Evolutionary conservation across 1,140 invertebrate genomes (phyloP).

Genomic region (Yoshiicerus persimilis): DNA sequence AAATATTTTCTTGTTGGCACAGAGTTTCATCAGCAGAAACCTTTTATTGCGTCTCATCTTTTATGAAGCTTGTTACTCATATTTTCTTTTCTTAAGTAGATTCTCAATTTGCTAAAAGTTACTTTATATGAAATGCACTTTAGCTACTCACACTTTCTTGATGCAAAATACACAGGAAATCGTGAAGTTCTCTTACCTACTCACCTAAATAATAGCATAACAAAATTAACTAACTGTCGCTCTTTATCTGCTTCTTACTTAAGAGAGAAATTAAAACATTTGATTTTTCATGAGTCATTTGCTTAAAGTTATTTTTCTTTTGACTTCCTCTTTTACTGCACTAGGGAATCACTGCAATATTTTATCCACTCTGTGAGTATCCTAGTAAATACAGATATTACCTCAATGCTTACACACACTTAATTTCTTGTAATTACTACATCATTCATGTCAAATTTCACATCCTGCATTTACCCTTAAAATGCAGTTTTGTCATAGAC

Average conservation of each 20-base stretch:
- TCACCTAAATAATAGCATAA: background rate
- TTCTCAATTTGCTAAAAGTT: background rate
- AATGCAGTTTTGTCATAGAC: background rate
- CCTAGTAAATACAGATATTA: background rate
- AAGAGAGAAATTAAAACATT: background rate
- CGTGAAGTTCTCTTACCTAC: background rate
- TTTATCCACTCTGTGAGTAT: background rate
- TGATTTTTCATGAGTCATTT: background rate
- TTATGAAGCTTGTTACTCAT: background rate
- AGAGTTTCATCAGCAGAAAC: background rate
- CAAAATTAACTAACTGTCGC: background rate
- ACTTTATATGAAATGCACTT: background rate
- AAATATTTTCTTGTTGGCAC: background rate
- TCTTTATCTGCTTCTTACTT: background rate
- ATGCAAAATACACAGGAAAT: background rate
- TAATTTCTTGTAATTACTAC: background rate
- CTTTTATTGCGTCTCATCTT: background rate
- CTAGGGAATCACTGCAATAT: background rate
- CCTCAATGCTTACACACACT: background rate
- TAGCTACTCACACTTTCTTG: background rate
- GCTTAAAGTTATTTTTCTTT: background rate
- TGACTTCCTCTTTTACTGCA: background rate
- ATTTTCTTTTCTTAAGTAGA: background rate
- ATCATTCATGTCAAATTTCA: background rate
- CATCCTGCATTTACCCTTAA: background rate